These are phyloP conservation scores for Aurelia aurita DNA, from an alignment of 30 jellyfish, hydroid and myxozoan species.

Conservation along the genomic window DNA sequence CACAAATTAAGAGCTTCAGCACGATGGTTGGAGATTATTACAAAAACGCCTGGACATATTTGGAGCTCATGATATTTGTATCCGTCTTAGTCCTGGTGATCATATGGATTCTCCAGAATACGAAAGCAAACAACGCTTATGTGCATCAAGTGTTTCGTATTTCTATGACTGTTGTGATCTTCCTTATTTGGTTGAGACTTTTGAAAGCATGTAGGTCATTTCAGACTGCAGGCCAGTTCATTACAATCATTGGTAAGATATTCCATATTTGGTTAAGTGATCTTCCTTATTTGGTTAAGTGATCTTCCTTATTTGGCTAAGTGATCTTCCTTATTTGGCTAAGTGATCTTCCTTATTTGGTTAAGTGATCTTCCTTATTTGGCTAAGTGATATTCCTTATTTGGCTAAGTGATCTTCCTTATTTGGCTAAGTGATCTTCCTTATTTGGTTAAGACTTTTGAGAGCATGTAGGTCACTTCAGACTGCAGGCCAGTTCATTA, in stretches of 20 bases:
- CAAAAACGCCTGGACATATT: conserved; percentile 48
- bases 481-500: conserved; percentile 54
- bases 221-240: conserved; percentile 47
- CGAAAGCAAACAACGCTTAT: neutral
- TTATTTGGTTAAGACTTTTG: conserved; percentile 7
- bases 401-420: too few species aligned
- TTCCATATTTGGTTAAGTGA: too few species aligned
- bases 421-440: too few species aligned
- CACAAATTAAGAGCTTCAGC: conserved; percentile 31
- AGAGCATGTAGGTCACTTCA: conserved; percentile 31
- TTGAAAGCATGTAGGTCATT: conserved; percentile 44
- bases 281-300: too few species aligned
- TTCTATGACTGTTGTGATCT: conserved; percentile 14
- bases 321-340: too few species aligned
- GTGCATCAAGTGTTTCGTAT: neutral
- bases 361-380: too few species aligned
- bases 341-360: too few species aligned
- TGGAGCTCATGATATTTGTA: conserved; percentile 6
- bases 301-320: too few species aligned
- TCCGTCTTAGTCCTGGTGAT: neutral
- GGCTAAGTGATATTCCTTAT: too few species aligned
- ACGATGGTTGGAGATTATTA: conserved; percentile 54
- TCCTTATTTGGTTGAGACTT: conserved; percentile 45
- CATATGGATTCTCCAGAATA: neutral
- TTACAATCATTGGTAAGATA: conserved; percentile 43